Base-by-base conservation (phyloP, 2,888 invertebrate genomes). In the Perizoma flavofasciatum region DNA sequence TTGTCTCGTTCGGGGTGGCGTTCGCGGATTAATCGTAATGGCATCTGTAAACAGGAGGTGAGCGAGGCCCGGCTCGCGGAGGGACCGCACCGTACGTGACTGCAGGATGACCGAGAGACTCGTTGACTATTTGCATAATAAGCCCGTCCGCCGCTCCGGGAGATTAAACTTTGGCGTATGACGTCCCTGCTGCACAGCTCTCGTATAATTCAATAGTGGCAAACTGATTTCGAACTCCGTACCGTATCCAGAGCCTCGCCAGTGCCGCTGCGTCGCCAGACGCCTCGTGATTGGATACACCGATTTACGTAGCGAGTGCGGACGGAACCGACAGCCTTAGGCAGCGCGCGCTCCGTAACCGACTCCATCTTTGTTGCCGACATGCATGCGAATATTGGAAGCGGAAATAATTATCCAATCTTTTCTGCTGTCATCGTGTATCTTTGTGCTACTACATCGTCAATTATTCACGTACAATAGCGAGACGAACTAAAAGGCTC, bases 151-250 rank as follows among this genome's bases (percentile, higher is more conserved):
- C 78, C 85, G 86, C 88, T 85, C 79, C 79, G 82, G 84, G 83
- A 88, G 89, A 89, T 90, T 89, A 88, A 89, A 89, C 89, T 89
- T 89, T 75, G 85, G 79, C 88, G 87, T 88, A 88, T 88, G 88
- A 88, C 88, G 86, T 85, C 82, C 83, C 81, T 81, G 81, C 84
- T 84, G 86, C 61, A 55, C 83, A 83, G 84, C 85, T 78, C 82
- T 82, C 85, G 83, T 88, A 85, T 89, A 89, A 90, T 89, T 90
- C 88, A 90, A 90, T 90, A 89, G 88, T 84, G 86, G 86, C 85
- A 84, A 88, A 88, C 88, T 89, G 88, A 89, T 87, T 90, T 83
- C 80, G 77, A 84, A 86, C 78, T 88, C 83, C 72, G 78, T 72
- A 79, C 82, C 72, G 79, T 71, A 79, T 76, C 77, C 72, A 66